Percentiles rank a stretch among this genome's conserved stretches.
Evolutionary conservation across 2,888 invertebrate species (phyloP).

Genomic region (Ophion slaviceki): DNA sequence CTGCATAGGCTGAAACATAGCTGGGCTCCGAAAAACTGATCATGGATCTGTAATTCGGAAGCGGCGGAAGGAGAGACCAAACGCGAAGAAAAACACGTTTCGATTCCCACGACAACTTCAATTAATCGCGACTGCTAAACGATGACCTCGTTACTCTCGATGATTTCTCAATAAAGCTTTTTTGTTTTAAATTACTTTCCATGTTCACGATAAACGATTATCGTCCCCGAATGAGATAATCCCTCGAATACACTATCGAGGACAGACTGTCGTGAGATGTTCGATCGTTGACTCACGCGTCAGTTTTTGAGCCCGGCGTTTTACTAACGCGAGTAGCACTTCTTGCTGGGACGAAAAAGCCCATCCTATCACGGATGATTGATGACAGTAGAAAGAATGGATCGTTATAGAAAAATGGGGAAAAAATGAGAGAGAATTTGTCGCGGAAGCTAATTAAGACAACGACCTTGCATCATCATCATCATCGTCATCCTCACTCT

Average conservation of each 20-base stretch:
- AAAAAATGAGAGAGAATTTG: conserved; percentile 18
- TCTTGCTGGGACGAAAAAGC: conserved; percentile 26
- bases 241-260: conserved; percentile 12
- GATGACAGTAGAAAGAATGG: conserved; percentile 38
- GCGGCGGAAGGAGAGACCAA: not conserved
- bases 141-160: conserved; percentile 12
- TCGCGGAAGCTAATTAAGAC: not conserved
- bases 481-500: conserved; percentile 4
- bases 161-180: conserved; percentile 49
- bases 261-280: not conserved
- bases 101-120: conserved; percentile 53
- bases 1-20: not conserved
- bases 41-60: not conserved
- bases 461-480: conserved; percentile 39
- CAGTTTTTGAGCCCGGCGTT: conserved; percentile 5
- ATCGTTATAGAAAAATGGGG: not conserved
- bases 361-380: conserved; percentile 42
- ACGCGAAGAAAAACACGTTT: conserved; percentile 30
- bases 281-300: conserved; percentile 5
- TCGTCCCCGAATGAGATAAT: conserved; percentile 49
- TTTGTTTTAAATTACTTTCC: conserved; percentile 1
- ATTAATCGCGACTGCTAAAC: conserved; percentile 20
- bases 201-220: conserved; percentile 23
- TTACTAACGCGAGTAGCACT: not conserved
- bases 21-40: not conserved